Percentiles rank a stretch among this genome's conserved stretches.
Conservation (phyloP, 1,140 invertebrate genomes). For the Brachionus calyciflorus region DNA sequence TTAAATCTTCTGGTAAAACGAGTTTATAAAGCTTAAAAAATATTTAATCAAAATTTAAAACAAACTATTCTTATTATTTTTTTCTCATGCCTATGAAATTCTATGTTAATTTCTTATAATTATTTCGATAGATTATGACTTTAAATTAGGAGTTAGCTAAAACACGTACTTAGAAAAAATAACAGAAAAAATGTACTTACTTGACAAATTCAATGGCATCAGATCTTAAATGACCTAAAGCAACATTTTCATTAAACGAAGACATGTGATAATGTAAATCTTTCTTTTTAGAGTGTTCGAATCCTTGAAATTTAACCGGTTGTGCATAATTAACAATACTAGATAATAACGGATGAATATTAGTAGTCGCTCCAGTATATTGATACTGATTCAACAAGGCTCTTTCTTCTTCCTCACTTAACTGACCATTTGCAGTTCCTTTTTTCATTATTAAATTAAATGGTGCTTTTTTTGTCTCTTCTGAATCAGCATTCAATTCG, state of each 20-base stretch:
- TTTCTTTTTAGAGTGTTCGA: conserved; percentile 92
- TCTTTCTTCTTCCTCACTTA: conserved; percentile 63
- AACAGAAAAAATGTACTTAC: conserved; percentile 59
- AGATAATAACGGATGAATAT: conserved; percentile 96
- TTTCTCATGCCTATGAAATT: too few relatives aligned
- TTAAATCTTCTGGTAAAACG: too few relatives aligned
- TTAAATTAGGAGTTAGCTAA: too few relatives aligned
- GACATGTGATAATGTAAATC: conserved; percentile 97
- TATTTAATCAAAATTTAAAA: too few relatives aligned
- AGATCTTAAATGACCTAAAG: conserved; percentile 87
- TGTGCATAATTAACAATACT: conserved; percentile 99
- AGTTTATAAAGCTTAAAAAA: too few relatives aligned
- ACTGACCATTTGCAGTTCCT: conserved; percentile 20
- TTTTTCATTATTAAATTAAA: conserved; percentile 44
- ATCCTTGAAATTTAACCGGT: conserved; percentile 96
- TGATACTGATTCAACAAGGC: conserved; percentile 66
- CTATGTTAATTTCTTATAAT: too few relatives aligned
- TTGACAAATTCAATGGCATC: conserved; percentile 97
- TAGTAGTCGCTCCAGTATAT: conserved; percentile 94
- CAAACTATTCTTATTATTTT: too few relatives aligned
- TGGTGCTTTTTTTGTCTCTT: conserved; percentile 38
- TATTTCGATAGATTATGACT: too few relatives aligned
- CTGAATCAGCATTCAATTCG: conserved; percentile 52
- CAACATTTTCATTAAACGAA: conserved; percentile 92
- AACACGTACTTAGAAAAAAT: not conserved